Evolutionary conservation across 2,888 invertebrate species (phyloP).

Genomic region (Calameuta idolon): DNA sequence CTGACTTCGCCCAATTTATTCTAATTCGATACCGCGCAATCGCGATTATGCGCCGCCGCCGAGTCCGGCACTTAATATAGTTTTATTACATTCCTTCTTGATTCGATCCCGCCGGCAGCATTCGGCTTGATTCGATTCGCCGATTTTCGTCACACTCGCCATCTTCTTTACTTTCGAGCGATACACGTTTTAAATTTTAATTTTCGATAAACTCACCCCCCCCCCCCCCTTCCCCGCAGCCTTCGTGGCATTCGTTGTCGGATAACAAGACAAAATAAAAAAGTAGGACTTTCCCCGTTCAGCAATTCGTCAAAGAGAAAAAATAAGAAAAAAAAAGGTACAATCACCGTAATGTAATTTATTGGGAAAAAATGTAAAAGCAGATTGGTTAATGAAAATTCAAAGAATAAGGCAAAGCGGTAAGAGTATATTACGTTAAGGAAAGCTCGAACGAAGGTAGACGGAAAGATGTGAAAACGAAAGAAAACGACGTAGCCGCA

Average conservation of each 20-base stretch:
- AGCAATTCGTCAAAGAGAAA: not conserved
- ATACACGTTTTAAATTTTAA: not conserved
- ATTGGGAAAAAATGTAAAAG: not conserved
- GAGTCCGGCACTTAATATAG: not conserved
- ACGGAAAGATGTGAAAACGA: not conserved
- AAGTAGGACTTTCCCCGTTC: not conserved
- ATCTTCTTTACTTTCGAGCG: not conserved
- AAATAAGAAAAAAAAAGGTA: not conserved
- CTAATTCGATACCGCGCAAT: constrained; percentile 46
- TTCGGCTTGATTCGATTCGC: not conserved
- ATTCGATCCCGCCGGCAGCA: not conserved
- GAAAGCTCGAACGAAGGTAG: not conserved
- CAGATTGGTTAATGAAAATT: not conserved
- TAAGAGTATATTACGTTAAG: not conserved
- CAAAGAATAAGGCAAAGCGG: not conserved
- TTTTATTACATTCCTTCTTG: not conserved
- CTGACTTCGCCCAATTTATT: constrained; percentile 50
- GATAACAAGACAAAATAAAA: not conserved
- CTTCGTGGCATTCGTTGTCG: no score
- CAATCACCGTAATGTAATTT: not conserved
- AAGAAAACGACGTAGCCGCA: not conserved
- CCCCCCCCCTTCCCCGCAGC: no score
- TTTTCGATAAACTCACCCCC: not conserved
- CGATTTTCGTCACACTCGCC: not conserved
- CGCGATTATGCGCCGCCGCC: not conserved